These are phyloP conservation scores for Agrenia bidenticulata DNA, from an alignment of 2,888 invertebrate species.

Conservation along the genomic window DNA sequence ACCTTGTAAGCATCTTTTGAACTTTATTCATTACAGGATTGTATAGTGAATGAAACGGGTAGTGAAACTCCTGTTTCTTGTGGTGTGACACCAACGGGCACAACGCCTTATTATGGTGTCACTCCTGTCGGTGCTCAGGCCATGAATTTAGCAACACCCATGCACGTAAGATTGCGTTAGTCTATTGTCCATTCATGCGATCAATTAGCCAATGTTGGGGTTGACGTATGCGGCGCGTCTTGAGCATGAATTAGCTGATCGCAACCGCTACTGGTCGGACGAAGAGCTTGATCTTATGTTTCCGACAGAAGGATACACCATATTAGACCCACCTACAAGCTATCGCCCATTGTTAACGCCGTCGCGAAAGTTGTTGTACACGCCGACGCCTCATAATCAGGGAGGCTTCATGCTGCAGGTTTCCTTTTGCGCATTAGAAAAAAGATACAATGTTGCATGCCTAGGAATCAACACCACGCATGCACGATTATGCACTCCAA, in stretches of 20 bases:
- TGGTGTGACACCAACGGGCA: too few relatives aligned
- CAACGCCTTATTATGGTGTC: too few relatives aligned
- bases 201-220: too few relatives aligned
- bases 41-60: too few relatives aligned
- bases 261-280: conserved; percentile 93
- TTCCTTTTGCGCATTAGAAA: conserved; percentile 94
- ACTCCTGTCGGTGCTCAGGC: conserved; percentile 92
- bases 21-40: too few relatives aligned
- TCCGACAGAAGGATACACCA: conserved; percentile 97
- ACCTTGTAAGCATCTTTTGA: too few relatives aligned
- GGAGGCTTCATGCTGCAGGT: conserved; percentile 84
- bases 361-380: conserved; percentile 94
- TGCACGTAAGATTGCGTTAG: conserved; percentile 57
- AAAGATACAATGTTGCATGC: conserved; percentile 78
- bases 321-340: conserved; percentile 89
- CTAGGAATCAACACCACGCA: too few relatives aligned
- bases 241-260: conserved; percentile 98
- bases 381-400: conserved; percentile 97
- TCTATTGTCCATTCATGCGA: not conserved
- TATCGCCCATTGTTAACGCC: conserved; percentile 97
- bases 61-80: too few relatives aligned
- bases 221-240: conserved; percentile 96
- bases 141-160: conserved; percentile 98
- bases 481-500: too few relatives aligned
- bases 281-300: conserved; percentile 97